Evolutionary conservation across 2,797 vertebrate genomes (phyloP).

Genomic region (Chelidonichthys spinosus): DNA sequence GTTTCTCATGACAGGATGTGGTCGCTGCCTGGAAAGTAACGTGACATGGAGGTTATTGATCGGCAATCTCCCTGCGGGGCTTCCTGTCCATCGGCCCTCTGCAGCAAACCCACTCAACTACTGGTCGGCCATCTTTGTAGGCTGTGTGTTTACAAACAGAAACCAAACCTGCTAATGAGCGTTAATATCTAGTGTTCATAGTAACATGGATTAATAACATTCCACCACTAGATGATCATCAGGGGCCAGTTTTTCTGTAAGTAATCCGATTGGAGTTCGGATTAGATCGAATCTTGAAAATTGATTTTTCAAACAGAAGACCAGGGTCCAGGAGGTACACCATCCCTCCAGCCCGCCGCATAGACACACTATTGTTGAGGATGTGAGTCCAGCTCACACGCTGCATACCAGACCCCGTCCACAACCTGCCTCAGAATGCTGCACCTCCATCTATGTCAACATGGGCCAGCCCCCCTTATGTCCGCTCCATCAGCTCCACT

Average conservation of each 20-base stretch:
- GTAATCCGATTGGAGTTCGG: no score
- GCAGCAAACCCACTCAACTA: not conserved
- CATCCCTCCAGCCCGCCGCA: slow-evolving; percentile 44
- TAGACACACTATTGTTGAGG: slow-evolving; percentile 73
- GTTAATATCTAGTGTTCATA: no score
- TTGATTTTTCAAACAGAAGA: no score
- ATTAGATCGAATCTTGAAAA: no score
- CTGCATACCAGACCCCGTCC: slow-evolving; percentile 74
- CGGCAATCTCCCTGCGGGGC: not conserved
- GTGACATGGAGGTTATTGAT: slow-evolving; percentile 77
- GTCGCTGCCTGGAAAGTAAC: slow-evolving; percentile 67
- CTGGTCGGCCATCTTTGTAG: no score
- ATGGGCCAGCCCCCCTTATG: slow-evolving; percentile 8
- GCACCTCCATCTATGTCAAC: slow-evolving; percentile 80
- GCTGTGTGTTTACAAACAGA: no score
- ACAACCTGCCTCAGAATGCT: slow-evolving; percentile 77
- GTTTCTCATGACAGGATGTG: slow-evolving; percentile 1
- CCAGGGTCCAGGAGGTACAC: no score
- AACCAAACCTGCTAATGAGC: no score
- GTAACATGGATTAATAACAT: no score
- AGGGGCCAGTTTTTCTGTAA: no score
- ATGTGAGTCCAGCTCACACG: slow-evolving; percentile 57
- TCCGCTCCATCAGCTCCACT: not conserved
- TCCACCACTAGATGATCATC: no score
- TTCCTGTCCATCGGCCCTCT: slow-evolving; percentile 19